Base-by-base conservation (phyloP, 2,797 vertebrate species). In the Sparus aurata region DNA sequence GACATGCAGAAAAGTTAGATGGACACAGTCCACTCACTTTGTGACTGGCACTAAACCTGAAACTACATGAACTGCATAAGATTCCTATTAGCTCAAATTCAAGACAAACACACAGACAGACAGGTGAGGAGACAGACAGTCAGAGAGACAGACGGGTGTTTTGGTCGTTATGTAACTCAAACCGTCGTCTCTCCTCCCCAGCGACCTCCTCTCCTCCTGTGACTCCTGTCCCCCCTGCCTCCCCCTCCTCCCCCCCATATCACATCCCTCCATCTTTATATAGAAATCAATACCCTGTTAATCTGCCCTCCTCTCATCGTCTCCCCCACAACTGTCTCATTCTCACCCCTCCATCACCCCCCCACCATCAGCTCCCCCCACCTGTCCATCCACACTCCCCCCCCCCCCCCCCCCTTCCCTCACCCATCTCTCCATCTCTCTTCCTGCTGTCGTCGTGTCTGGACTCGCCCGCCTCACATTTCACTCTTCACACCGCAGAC, bases 201-300 rank as follows among this genome's bases (percentile, higher is more conserved):
- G 64, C 2, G 50, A 27, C 79, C 75, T 72, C 47, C 69, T 27
- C 77, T 73, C 74, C 69, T 55, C 49, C 54, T 38, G 72, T 30
- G 45, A 72, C 67, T 57, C 45, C 54, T 30, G 11, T 43, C 81
- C 73, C 66, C 69, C 18, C 13, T 15, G 1, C 22, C 50, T 61
- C 72, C 71, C 22, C 49, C 65, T 1, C 46, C 74, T 41, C n/a
- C 62, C 73, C 73, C 77, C 75, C 85, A 88, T 90, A 93, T 94
- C 93, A 89, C 82, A 89, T 92, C 92, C 89, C 92, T 90, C 90
- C 92, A 93, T 93, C 93, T 94, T 95, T 93, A 93, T 94, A 93
- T 93, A 94, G 92, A 95, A 95, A 95, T 95, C 94, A 93, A 95
- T 95, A 94, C 84, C 62, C 88, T 92, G 87, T 91, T 94, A 92